Evolutionary conservation across 2,888 invertebrate genomes (phyloP), one percentile per base, ranked within the genome.

Genomic region (Meteorus colon): DNA sequence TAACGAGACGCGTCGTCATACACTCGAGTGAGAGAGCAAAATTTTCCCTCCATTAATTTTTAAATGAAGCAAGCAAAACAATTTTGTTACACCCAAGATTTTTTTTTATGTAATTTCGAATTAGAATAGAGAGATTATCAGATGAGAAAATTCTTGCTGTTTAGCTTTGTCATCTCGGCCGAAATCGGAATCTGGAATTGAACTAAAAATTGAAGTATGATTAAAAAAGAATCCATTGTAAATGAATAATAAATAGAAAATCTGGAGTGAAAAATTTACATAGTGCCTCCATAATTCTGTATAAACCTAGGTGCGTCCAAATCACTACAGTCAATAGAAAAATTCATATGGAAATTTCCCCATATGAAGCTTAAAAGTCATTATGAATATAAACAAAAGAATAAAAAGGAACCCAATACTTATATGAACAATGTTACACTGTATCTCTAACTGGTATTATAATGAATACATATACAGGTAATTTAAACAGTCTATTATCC

Each of bases 1-100:
- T 59, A 31, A 60, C 24, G 29, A 29, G 59, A 37, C 27, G 65
- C 51, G 65, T 24, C 48, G 37, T 27, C 27, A 59, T 24, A 62
- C 41, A 41, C 68, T 74, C 62, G 62, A 78, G 76, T 78, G 81
- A 79, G 81, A 82, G 83, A 41, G 84, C 82, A 84, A 83, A 82
- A 81, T 82, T 84, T 84, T 24, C 84, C 84, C 83, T 83, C 84
- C 66, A 73, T 27, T 29, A 29, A 59, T 41, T 27, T 60, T 27
- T 16, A 70, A 83, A 80, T 82, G 84, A 84, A 83, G 86, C 85
- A 85, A 78, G 82, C 85, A 86, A 86, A 81, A 82, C 81, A 84
- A 85, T 86, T 86, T 86, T 85, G 85, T 86, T 81, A 82, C 84
- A 83, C 85, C 83, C 82, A 81, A 83, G 77, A 77, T 74, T 68